Evolutionary conservation across 2,888 invertebrate species (phyloP).

Genomic region (Polydrusus pterygomalis): DNA sequence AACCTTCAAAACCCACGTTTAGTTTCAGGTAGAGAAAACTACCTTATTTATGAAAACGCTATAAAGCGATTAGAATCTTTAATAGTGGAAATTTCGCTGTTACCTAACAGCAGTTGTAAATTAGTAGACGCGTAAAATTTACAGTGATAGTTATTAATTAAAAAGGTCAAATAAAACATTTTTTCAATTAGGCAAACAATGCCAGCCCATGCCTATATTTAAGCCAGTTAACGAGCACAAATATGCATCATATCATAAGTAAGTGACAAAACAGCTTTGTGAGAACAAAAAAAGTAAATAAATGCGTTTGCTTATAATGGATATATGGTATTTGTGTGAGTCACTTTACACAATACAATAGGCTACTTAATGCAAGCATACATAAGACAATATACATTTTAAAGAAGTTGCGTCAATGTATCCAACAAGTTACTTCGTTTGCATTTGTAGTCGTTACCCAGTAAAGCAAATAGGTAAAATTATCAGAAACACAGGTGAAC

Average conservation of each 20-base stretch:
- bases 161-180: too few relatives aligned
- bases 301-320: background rate
- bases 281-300: constrained; percentile 23
- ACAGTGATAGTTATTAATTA: too few relatives aligned
- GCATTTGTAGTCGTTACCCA: too few relatives aligned
- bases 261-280: constrained; percentile 30
- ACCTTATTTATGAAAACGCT: background rate
- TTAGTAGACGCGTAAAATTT: too few relatives aligned
- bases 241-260: constrained; percentile 40
- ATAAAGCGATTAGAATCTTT: background rate
- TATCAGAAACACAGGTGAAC: too few relatives aligned
- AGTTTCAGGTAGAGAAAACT: constrained; percentile 8
- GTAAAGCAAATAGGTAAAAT: too few relatives aligned
- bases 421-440: background rate
- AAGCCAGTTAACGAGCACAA: constrained; percentile 32
- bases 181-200: too few relatives aligned
- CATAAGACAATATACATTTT: constrained; percentile 35
- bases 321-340: constrained; percentile 20
- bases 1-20: constrained; percentile 24
- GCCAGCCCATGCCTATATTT: too few relatives aligned
- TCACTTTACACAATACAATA: constrained; percentile 32
- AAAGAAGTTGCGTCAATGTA: background rate
- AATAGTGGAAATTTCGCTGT: constrained; percentile 1
- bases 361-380: constrained; percentile 16
- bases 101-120: too few relatives aligned